phyloP scores from a whole-genome alignment of 2,113 vertebrate genomes.

The Gasterosteus aculeatus region DNA sequence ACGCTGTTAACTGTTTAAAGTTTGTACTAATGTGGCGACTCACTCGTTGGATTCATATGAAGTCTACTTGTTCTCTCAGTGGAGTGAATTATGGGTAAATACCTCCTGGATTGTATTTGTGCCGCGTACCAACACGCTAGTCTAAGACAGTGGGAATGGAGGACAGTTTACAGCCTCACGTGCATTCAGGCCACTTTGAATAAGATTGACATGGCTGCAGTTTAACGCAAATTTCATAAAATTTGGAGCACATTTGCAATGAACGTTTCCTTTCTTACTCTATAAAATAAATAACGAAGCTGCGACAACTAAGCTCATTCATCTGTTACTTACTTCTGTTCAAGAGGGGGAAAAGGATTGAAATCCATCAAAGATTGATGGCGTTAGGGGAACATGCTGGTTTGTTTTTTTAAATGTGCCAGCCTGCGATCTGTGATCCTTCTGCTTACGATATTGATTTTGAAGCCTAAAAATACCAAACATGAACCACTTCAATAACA shows the following conservation, averaged over 20 bases:
- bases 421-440: slow-evolving; percentile 10
- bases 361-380: neutral
- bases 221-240: neutral
- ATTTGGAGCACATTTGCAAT: too few species aligned
- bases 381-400: slow-evolving; percentile 1
- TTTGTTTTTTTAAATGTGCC: slow-evolving; percentile 4
- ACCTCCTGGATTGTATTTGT: neutral
- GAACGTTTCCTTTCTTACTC: neutral
- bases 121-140: neutral
- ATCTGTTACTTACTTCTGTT: neutral
- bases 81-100: neutral
- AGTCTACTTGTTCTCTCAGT: neutral
- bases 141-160: neutral
- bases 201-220: neutral
- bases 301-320: neutral
- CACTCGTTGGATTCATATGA: slow-evolving; percentile 16
- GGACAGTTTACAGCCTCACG: neutral
- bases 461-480: slow-evolving; percentile 8
- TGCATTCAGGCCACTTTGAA: neutral
- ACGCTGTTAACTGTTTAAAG: slow-evolving; percentile 2
- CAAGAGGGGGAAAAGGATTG: neutral
- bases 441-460: neutral
- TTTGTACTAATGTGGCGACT: slow-evolving; percentile 20
- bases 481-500: slow-evolving; percentile 1
- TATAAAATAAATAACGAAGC: neutral